Evolutionary conservation across 2,888 invertebrate genomes (phyloP).

Genomic region (Dinocampus coccinellae): DNA sequence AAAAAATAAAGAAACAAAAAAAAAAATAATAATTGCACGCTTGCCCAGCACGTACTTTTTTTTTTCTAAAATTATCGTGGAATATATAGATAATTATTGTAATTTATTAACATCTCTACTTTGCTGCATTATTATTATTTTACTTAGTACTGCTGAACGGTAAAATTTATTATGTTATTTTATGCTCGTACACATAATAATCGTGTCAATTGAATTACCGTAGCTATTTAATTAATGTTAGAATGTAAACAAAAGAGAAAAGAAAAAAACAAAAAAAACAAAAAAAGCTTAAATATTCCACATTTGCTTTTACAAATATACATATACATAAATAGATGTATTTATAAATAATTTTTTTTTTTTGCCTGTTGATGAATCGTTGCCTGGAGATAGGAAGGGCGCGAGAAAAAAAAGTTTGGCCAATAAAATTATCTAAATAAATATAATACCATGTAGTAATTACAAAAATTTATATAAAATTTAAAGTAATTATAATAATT

Average conservation of each 20-base stretch:
- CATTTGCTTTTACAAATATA: slow-evolving; percentile 22
- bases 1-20: not conserved
- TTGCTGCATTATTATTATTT: slow-evolving; percentile 22
- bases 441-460: slow-evolving; percentile 1
- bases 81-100: slow-evolving; percentile 9
- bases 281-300: not conserved
- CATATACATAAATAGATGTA: not conserved
- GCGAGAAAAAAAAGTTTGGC: slow-evolving; percentile 33
- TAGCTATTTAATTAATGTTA: not conserved
- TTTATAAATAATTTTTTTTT: slow-evolving; percentile 1
- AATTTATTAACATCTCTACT: slow-evolving; percentile 7
- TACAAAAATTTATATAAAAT: not conserved
- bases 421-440: not conserved
- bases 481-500: not conserved
- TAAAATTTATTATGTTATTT: not conserved
- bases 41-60: slow-evolving; percentile 45
- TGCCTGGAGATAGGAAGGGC: slow-evolving; percentile 16
- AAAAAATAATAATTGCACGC: slow-evolving; percentile 64
- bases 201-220: not conserved
- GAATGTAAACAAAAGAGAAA: not conserved
- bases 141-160: slow-evolving; percentile 7
- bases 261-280: not conserved
- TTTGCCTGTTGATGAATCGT: slow-evolving; percentile 22
- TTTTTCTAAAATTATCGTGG: slow-evolving; percentile 25
- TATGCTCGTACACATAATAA: not conserved